Conservation (phyloP, 2,888 invertebrate species). For the Tetranychus piercei region DNA sequence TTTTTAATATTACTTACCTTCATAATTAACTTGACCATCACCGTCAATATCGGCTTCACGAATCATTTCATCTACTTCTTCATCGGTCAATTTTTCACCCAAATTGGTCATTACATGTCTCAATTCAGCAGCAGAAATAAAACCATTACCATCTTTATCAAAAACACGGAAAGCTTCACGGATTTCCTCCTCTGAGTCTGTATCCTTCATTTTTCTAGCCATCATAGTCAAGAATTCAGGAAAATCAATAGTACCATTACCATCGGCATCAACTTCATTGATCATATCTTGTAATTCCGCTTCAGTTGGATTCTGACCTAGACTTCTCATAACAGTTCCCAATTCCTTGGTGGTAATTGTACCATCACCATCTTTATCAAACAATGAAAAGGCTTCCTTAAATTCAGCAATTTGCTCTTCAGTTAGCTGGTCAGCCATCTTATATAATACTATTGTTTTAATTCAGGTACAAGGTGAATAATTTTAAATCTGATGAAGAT, state of each 20-base stretch:
- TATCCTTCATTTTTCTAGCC: constrained; percentile 73
- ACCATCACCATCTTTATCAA: constrained; percentile 75
- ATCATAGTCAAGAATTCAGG: constrained; percentile 82
- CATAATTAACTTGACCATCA: constrained; percentile 72
- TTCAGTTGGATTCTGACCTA: constrained; percentile 61
- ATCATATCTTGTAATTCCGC: constrained; percentile 29
- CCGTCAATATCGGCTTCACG: constrained; percentile 69
- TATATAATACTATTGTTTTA: background rate
- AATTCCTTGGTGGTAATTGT: constrained; percentile 69
- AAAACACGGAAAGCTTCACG: constrained; percentile 78
- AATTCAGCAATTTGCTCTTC: constrained; percentile 79
- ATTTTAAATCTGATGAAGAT: background rate
- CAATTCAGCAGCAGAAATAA: constrained; percentile 65
- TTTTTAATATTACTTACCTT: constrained; percentile 32
- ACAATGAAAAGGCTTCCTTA: constrained; percentile 80
- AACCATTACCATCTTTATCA: constrained; percentile 70
- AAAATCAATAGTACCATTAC: constrained; percentile 62
- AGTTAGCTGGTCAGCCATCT: constrained; percentile 44
- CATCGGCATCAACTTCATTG: constrained; percentile 29
- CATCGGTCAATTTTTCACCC: constrained; percentile 62
- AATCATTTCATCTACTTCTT: constrained; percentile 76
- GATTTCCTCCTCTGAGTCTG: constrained; percentile 58
- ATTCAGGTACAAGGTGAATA: background rate
- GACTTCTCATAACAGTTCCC: constrained; percentile 68
- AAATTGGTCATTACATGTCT: constrained; percentile 74